Evolutionary conservation across 2,888 invertebrate genomes (phyloP).

Genomic region (Trachelus troglodyta): DNA sequence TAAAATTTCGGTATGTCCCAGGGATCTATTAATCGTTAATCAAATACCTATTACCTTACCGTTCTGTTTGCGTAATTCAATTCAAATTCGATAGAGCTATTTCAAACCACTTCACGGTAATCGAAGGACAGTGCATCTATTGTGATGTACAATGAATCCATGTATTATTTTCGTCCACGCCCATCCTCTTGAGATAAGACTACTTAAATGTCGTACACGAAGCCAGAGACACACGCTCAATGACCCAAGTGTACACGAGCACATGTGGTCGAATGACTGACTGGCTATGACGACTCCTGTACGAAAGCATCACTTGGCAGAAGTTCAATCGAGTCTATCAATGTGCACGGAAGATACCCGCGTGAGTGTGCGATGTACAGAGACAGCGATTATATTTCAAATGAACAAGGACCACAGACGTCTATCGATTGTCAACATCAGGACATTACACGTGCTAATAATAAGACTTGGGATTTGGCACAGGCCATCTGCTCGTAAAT

Average conservation of each 20-base stretch:
- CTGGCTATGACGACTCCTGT: neutral
- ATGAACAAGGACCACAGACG: neutral
- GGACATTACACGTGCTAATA: neutral
- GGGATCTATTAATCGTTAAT: neutral
- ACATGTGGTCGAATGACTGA: neutral
- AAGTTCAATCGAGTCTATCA: neutral
- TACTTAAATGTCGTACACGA: neutral
- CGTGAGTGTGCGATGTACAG: neutral
- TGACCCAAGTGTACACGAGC: neutral
- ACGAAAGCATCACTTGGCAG: neutral
- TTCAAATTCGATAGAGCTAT: neutral
- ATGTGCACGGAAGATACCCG: neutral
- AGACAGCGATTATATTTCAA: neutral
- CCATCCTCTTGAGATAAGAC: neutral
- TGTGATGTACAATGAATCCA: neutral
- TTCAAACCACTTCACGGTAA: neutral
- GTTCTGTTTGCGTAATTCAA: neutral
- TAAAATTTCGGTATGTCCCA: neutral
- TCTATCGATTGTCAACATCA: neutral
- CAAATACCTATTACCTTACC: neutral
- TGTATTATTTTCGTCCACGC: neutral
- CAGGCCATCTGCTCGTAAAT: neutral
- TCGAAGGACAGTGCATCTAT: neutral
- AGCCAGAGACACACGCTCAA: neutral
- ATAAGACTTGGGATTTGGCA: neutral